Evolutionary conservation across 2,888 invertebrate genomes (phyloP).

Genomic region (Platerodrilus igneus): DNA sequence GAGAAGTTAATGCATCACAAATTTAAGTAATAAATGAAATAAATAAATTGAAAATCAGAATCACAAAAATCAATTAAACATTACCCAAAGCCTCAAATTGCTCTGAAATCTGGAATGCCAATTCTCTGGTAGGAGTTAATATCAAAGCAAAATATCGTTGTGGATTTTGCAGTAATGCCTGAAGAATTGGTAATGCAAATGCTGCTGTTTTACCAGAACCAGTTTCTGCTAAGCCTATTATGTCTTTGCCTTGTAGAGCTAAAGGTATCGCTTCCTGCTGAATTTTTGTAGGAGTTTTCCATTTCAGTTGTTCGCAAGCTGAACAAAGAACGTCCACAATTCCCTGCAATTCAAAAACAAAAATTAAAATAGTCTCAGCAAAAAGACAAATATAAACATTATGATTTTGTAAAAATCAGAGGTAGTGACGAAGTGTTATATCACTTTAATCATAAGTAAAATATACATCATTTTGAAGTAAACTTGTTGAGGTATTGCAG

Average conservation of each 20-base stretch:
- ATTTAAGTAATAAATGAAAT: too few relatives aligned
- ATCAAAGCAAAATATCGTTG: conserved; percentile 91
- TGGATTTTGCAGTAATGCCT: conserved; percentile 82
- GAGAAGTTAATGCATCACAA: conserved; percentile 5
- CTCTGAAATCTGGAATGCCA: conserved; percentile 97
- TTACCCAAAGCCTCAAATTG: conserved; percentile 95
- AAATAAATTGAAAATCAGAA: neutral
- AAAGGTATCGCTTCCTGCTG: conserved; percentile 91
- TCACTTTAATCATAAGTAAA: too few relatives aligned
- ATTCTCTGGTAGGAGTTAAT: conserved; percentile 93
- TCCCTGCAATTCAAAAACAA: conserved; percentile 57
- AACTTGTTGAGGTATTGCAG: too few relatives aligned
- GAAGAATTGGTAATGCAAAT: conserved; percentile 93
- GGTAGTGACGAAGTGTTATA: conserved; percentile 15
- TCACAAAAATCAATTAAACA: conserved; percentile 27
- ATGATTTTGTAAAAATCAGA: too few relatives aligned
- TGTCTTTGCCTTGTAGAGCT: conserved; percentile 77
- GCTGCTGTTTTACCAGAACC: conserved; percentile 98
- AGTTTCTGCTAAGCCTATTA: conserved; percentile 67
- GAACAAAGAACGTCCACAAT: conserved; percentile 85
- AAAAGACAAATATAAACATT: too few relatives aligned
- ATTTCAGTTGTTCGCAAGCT: conserved; percentile 88
- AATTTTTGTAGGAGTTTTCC: conserved; percentile 92
- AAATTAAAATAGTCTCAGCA: conserved; percentile 2
- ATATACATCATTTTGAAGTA: conserved; percentile 14